Evolutionary conservation across 2,888 invertebrate species (phyloP), one percentile per base, ranked within the genome.

Genomic region (Mythimna loreyi): DNA sequence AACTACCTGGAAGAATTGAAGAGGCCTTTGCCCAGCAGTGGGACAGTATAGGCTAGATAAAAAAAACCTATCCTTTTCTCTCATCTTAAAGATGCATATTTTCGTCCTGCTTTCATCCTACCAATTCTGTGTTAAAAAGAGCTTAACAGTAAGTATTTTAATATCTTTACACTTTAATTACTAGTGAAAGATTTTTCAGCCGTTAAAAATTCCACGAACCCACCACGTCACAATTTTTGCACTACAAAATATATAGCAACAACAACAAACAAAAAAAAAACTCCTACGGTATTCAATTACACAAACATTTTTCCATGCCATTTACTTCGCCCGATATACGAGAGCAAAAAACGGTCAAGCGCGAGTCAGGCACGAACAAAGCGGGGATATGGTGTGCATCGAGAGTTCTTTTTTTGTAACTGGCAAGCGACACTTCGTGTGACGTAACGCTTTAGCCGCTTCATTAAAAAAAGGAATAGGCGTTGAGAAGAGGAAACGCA

Each of bases 251-350:
- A 68, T 67, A 67, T 50, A 57, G 59, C 49, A 36, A 53, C 61
- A 56, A 62, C 47, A 4, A n/a, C n/a, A 21, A 16, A n/a, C 40
- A 21, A 43, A 58, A 74, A 78, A 36, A 67, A 72, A 40, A 23
- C 21, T 67, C 58, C 63, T 75, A 61, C 81, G 77, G 71, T 81
- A 83, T 83, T 83, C 82, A 83, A 83, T 81, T 83, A 83, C 83
- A 83, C 75, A 79, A 81, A 79, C 80, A 83, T 81, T 83, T 83
- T 83, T 83, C 82, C 82, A 45, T 75, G 60, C 83, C 83, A 81
- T 83, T 83, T 83, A 79, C 83, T 77, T 63, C 71, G 49, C 28
- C 52, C 75, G 72, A 83, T 83, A 77, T 80, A 81, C 75, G 82
- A 75, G 81, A 75, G 64, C 50, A 80, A 80, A 83, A 83, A 79